phyloP scores from a whole-genome alignment of 2,113 vertebrate genomes.

The Hucho hucho region DNA sequence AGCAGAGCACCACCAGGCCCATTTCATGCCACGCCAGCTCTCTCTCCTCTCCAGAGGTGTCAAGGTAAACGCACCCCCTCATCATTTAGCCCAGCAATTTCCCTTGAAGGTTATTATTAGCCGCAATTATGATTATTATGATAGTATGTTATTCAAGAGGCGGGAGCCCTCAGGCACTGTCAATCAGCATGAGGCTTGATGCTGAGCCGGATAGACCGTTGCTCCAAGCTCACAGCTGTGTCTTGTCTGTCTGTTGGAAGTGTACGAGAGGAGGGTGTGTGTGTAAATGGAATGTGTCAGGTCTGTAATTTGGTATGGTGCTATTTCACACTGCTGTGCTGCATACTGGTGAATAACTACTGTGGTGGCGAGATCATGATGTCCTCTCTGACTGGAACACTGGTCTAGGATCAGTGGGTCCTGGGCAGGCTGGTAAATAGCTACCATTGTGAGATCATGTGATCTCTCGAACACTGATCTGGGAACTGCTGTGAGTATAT shows the following conservation, averaged over 20 bases:
- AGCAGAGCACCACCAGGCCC: conserved; percentile 13
- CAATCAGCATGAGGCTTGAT: conserved; percentile 61
- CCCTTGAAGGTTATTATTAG: conserved; percentile 78
- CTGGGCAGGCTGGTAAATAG: too few species aligned
- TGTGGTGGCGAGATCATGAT: neutral
- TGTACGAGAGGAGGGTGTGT: neutral
- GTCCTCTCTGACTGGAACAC: too few species aligned
- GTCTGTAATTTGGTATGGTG: conserved; percentile 19
- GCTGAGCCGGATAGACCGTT: conserved; percentile 34
- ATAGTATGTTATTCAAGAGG: conserved; percentile 68
- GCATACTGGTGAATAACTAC: neutral
- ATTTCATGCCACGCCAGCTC: conserved; percentile 10
- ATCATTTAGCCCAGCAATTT: conserved; percentile 69
- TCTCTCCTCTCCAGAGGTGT: conserved; percentile 64
- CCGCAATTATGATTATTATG: conserved; percentile 77
- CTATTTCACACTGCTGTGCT: conserved; percentile 16
- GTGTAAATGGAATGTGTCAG: conserved; percentile 2
- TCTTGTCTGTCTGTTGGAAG: conserved; percentile 32
- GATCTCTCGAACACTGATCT: too few species aligned
- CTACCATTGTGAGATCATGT: too few species aligned
- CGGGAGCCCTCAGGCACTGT: conserved; percentile 75
- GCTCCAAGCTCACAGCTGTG: conserved; percentile 59
- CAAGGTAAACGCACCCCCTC: conserved; percentile 72
- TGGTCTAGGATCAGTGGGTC: too few species aligned
- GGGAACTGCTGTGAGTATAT: conserved; percentile 17